Base-by-base conservation (phyloP, 2,797 vertebrate species). In the Tympanoctomys barrerae region DNA sequence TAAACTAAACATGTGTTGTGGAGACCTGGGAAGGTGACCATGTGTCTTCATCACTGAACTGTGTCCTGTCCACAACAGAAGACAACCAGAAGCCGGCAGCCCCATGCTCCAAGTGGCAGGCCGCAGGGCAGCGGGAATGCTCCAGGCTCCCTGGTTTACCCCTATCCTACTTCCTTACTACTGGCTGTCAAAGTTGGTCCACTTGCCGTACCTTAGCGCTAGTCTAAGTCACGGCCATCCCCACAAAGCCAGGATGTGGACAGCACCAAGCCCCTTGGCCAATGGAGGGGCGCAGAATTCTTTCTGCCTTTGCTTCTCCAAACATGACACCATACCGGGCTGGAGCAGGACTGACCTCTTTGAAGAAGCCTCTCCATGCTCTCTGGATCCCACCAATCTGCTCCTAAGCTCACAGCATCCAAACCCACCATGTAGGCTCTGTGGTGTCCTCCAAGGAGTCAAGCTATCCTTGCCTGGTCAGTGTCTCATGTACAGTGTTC, bases 71-170 rank as follows among this genome's bases (percentile, higher is more conserved):
- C 8, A 1, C 10, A 11, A 14, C 3, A 18, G 11, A 86, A 18
- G 54, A 59, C 0, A 54, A 62, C n/a, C 21, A 2, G n/a, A 59
- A 70, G 24, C 24, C 8, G 2, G 21, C 24, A 19, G 66, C 52
- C 39, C 14, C 31, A 14, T 0, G 0, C 19, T 75, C 18, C 13
- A 26, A 8, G 77, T 14, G n/a, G 14, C 62, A 22, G 0, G 6
- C 5, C 3, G 10, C 11, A 28, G 22, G 12, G 39, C n/a, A 11
- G 26, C 24, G 7, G n/a, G 61, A 54, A 49, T 7, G 13, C 54
- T 12, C 22, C 19, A 19, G 54, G 86, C 64, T 71, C n/a, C 9
- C 12, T 62, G 4, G 28, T 16, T 42, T 77, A 33, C 16, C 2
- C 14, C 64, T 62, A 24, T 42, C 68, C 59, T 8, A 0, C 28